Percentiles rank a stretch among this genome's conserved stretches.
Conservation (phyloP, 2,888 invertebrate genomes). For the Agrenia bidenticulata region DNA sequence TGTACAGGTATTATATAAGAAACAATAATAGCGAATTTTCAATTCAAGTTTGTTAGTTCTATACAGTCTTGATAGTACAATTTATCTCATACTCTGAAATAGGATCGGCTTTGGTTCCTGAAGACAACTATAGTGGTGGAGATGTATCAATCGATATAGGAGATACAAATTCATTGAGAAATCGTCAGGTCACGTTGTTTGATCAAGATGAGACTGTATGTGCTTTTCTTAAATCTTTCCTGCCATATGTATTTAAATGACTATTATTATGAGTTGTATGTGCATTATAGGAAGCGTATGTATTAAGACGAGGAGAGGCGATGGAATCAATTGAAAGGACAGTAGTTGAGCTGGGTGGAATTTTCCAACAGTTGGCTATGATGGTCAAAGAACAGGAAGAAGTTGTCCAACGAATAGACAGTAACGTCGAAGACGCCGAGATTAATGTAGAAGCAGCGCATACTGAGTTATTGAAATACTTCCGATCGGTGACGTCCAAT, state of each 20-base stretch:
- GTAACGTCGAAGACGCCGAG: conserved; percentile 92
- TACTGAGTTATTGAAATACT: conserved; percentile 94
- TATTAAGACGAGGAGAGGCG: conserved; percentile 90
- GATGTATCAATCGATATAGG: conserved; percentile 86
- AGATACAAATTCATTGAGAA: conserved; percentile 59
- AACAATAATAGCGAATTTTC: conserved; percentile 14
- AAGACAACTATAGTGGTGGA: conserved; percentile 53
- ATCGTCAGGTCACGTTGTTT: conserved; percentile 66
- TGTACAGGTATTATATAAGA: conserved; percentile 55
- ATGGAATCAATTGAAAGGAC: conserved; percentile 99
- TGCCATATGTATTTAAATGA: too few species aligned
- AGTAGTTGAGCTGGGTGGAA: conserved; percentile 97
- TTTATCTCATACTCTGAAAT: conserved; percentile 52
- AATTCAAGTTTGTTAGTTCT: not conserved
- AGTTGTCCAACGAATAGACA: conserved; percentile 95
- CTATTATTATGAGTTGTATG: too few species aligned
- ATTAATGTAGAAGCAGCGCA: conserved; percentile 98
- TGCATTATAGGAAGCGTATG: conserved; percentile 73
- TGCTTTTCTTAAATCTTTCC: conserved; percentile 7
- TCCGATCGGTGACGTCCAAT: conserved; percentile 94
- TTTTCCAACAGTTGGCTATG: conserved; percentile 91
- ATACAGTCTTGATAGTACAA: not conserved
- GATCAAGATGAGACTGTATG: conserved; percentile 73
- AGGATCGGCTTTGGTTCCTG: conserved; percentile 58
- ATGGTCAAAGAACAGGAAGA: conserved; percentile 99